phyloP scores from a whole-genome alignment of 2,113 vertebrate genomes.

The Mesoclemmys tuberculata region DNA sequence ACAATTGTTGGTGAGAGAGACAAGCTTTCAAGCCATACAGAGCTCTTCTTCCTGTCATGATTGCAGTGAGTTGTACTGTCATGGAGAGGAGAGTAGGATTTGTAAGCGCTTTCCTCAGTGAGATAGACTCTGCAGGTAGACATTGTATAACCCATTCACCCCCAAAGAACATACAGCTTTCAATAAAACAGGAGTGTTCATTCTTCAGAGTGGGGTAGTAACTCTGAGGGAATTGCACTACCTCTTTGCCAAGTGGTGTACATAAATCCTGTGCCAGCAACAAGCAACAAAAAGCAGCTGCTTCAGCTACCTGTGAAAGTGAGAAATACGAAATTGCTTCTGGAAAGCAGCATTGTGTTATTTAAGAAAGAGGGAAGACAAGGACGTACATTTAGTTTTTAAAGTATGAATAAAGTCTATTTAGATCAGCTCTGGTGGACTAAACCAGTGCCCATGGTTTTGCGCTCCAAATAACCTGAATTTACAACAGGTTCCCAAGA shows the following conservation, averaged over 20 bases:
- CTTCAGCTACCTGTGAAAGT: neutral
- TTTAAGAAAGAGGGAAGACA: neutral
- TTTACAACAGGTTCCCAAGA: slow-evolving; percentile 16
- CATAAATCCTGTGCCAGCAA: neutral
- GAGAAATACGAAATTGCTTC: neutral
- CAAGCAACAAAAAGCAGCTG: neutral
- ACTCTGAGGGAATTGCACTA: neutral
- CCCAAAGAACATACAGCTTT: neutral
- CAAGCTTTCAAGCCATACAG: neutral
- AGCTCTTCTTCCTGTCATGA: neutral
- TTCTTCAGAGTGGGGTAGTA: neutral
- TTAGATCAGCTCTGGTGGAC: neutral
- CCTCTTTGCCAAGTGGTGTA: neutral
- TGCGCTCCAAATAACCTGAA: neutral
- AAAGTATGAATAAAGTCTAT: slow-evolving; percentile 15
- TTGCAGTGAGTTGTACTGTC: neutral
- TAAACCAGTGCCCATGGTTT: neutral
- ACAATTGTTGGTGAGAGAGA: neutral
- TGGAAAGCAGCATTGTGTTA: neutral
- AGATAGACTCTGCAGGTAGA: neutral
- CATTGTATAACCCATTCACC: neutral
- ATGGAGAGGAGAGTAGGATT: neutral
- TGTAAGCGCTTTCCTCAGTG: neutral
- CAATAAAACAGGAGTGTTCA: neutral
- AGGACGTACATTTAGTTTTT: neutral